A percentile compares a stretch with the other conserved stretches of the same genome.
phyloP scores from a whole-genome alignment of 2,113 vertebrate genomes.

The Numenius arquata region DNA sequence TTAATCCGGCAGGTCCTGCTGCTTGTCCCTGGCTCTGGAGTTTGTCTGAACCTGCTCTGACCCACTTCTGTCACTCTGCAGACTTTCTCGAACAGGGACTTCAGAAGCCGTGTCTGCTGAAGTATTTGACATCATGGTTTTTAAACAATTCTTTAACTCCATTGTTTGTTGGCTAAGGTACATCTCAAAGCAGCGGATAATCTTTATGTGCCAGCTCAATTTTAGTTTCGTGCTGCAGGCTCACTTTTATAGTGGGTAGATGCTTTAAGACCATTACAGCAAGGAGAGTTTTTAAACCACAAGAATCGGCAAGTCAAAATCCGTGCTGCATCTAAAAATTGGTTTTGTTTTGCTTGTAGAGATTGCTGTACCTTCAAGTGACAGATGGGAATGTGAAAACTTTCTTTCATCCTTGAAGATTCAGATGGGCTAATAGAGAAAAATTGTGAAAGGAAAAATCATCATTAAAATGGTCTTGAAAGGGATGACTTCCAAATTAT shows the following conservation, averaged over 20 bases:
- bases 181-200: background rate
- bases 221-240: background rate
- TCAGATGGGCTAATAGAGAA: conserved; percentile 43
- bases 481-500: conserved; percentile 63
- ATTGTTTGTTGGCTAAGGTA: background rate
- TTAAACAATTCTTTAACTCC: background rate
- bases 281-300: background rate
- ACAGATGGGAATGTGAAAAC: conserved; percentile 68
- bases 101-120: background rate
- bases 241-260: background rate
- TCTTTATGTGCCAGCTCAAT: background rate
- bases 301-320: background rate
- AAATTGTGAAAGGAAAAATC: conserved; percentile 57
- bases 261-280: background rate
- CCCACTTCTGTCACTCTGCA: background rate
- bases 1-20: background rate
- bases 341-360: conserved; percentile 22
- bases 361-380: conserved; percentile 38
- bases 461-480: conserved; percentile 56
- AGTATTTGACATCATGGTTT: background rate
- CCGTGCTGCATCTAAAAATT: background rate
- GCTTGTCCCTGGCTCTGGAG: background rate
- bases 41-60: background rate
- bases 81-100: background rate
- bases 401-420: conserved; percentile 64